phyloP scores from a whole-genome alignment of 2,797 vertebrate species.

The Oreochromis grahami region DNA sequence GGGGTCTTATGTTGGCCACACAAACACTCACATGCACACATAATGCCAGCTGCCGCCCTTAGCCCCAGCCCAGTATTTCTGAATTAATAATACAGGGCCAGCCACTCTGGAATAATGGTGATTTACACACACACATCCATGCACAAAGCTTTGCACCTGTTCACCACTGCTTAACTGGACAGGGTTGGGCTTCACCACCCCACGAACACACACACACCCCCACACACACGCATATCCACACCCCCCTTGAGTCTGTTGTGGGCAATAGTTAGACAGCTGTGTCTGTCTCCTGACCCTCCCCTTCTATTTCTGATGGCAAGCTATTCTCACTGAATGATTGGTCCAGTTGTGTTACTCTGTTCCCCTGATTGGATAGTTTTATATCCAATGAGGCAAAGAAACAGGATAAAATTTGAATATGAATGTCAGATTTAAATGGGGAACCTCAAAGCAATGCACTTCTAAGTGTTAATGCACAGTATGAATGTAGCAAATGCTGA shows the following conservation, averaged over 20 bases:
- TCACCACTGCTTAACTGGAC: constrained; percentile 71
- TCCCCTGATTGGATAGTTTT: constrained; percentile 38
- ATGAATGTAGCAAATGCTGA: not conserved
- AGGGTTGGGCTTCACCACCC: constrained; percentile 26
- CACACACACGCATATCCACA: not conserved
- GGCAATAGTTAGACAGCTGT: constrained; percentile 70
- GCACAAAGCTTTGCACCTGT: constrained; percentile 71
- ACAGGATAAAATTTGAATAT: constrained; percentile 43
- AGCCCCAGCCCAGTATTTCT: constrained; percentile 67
- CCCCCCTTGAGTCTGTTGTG: constrained; percentile 30
- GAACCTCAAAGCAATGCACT: not conserved
- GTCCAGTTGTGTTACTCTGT: constrained; percentile 35
- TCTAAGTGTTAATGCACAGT: not conserved
- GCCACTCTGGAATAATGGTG: constrained; percentile 75
- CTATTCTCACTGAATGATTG: constrained; percentile 51
- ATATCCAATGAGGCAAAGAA: constrained; percentile 15
- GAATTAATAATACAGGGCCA: constrained; percentile 82
- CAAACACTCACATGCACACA: constrained; percentile 37
- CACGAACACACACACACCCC: not conserved
- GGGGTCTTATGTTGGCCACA: constrained; percentile 47
- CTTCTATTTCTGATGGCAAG: constrained; percentile 48
- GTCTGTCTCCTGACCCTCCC: constrained; percentile 52
- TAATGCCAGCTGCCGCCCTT: constrained; percentile 68
- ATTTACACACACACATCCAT: constrained; percentile 29
- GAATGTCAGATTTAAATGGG: constrained; percentile 28